Percentiles rank a stretch among this genome's conserved stretches.
These are phyloP conservation scores for Thalpophila matura DNA, from an alignment of 2,888 invertebrate species.

Conservation along the genomic window DNA sequence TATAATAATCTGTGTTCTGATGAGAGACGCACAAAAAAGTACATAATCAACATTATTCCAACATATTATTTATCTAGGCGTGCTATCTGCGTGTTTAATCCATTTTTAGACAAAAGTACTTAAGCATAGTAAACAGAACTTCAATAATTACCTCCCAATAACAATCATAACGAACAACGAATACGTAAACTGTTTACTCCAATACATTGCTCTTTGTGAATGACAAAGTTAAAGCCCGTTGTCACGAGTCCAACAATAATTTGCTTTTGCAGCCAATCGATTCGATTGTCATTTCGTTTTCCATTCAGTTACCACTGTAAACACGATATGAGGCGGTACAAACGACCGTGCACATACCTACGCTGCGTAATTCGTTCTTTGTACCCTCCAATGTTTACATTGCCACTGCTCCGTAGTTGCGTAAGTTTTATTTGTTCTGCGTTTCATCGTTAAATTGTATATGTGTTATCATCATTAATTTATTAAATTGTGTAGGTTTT, in stretches of 20 bases:
- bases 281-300: slow-evolving; percentile 52
- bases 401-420: slow-evolving; percentile 15
- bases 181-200: slow-evolving; percentile 6
- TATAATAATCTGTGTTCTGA: too few relatives aligned
- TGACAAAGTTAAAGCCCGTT: slow-evolving; percentile 4
- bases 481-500: neutral
- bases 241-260: slow-evolving; percentile 42
- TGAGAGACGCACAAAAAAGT: too few relatives aligned
- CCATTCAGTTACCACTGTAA: slow-evolving; percentile 55
- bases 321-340: slow-evolving; percentile 44
- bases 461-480: neutral
- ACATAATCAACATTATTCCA: too few relatives aligned
- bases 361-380: slow-evolving; percentile 49
- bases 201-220: slow-evolving; percentile 10
- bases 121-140: neutral
- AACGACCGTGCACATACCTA: slow-evolving; percentile 32
- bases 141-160: neutral
- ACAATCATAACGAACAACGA: neutral
- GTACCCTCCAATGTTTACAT: slow-evolving; percentile 42
- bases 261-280: slow-evolving; percentile 51
- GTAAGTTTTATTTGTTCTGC: slow-evolving; percentile 19
- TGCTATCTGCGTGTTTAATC: too few relatives aligned
- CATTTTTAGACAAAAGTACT: neutral
- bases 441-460: slow-evolving; percentile 14
- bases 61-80: too few relatives aligned